Conservation (phyloP, 2,888 invertebrate species). For the Chymomyza procnemis region DNA sequence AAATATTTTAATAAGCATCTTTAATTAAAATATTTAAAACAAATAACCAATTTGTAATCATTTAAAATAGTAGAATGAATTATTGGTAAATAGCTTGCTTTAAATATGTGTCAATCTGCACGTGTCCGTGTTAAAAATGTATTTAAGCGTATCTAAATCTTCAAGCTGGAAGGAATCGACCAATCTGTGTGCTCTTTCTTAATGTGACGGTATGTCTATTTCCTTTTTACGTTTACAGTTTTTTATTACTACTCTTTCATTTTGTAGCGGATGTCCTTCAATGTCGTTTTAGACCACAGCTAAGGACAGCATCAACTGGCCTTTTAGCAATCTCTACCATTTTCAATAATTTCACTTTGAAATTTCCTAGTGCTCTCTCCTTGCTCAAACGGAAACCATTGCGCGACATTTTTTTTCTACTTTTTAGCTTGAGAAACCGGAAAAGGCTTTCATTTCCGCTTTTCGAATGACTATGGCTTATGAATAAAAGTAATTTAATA, state of each 20-base stretch:
- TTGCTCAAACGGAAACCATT: slow-evolving; percentile 54
- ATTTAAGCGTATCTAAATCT: neutral
- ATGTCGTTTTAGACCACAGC: slow-evolving; percentile 59
- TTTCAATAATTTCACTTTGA: slow-evolving; percentile 72
- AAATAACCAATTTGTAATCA: neutral
- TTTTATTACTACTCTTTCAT: slow-evolving; percentile 52
- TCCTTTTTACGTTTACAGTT: slow-evolving; percentile 55
- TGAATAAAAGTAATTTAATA: too few species aligned
- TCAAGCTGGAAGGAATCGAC: neutral
- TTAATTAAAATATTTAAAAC: neutral
- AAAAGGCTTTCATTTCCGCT: slow-evolving; percentile 76
- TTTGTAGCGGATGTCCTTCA: slow-evolving; percentile 74
- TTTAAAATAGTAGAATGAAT: neutral
- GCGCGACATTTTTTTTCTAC: slow-evolving; percentile 56
- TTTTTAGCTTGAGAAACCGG: slow-evolving; percentile 62
- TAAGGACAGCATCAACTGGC: slow-evolving; percentile 2
- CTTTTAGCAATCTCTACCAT: slow-evolving; percentile 46
- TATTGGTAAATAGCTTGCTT: neutral
- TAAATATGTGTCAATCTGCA: neutral
- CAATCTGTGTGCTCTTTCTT: neutral
- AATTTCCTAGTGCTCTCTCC: slow-evolving; percentile 53
- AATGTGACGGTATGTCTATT: slow-evolving; percentile 62
- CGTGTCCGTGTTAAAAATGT: neutral
- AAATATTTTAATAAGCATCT: neutral
- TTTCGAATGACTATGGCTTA: slow-evolving; percentile 31